Evolutionary conservation across 2,888 invertebrate species (phyloP), one percentile per base, ranked within the genome.

Genomic region (Lissocephala sabroskyi): DNA sequence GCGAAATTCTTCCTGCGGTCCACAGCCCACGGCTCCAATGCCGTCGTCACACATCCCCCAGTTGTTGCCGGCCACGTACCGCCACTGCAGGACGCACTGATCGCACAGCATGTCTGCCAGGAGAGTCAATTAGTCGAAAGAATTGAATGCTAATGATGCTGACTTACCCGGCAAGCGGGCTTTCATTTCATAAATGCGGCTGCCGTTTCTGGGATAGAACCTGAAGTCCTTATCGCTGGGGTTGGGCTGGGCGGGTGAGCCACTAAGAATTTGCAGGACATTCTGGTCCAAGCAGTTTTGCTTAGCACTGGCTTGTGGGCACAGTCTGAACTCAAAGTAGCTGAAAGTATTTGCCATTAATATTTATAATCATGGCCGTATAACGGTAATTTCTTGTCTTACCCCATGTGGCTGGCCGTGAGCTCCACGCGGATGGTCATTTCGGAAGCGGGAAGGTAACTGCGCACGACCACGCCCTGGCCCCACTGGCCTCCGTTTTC

Each of bases 61-160:
- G 79, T 93, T 93, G 77, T 94, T 94, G 2, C 92, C 94, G 36
- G 95, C 94, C 46, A 93, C 87, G 82, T 96, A 96, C 62, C 91
- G 88, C 96, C 96, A 96, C 79, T 96, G 96, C 49, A 96, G 85
- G 2, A 96, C 89, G 79, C 96, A 96, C 80, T 94, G 94, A 9
- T 88, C 84, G 81, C 96, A 96, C 37, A 90, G 89, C 11, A 94
- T 74, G 30, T 87, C 90, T 71, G 36, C 2, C 53, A 56, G 17
- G 0, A 6, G n/a, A n/a, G n/a, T n/a, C n/a, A n/a, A 14, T n/a
- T 2, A 26, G 40, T 13, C 13, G 13, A 45, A 30, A 29, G 6
- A 18, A 11, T 18, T 13, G 5, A 6, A 35, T 29, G 7, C 2
- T 11, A 2, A 14, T 32, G 13, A 11, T 3, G 3, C 40, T 28